phyloP scores from a whole-genome alignment of 2,888 invertebrate species.

The Callyntrura guangdongensis region DNA sequence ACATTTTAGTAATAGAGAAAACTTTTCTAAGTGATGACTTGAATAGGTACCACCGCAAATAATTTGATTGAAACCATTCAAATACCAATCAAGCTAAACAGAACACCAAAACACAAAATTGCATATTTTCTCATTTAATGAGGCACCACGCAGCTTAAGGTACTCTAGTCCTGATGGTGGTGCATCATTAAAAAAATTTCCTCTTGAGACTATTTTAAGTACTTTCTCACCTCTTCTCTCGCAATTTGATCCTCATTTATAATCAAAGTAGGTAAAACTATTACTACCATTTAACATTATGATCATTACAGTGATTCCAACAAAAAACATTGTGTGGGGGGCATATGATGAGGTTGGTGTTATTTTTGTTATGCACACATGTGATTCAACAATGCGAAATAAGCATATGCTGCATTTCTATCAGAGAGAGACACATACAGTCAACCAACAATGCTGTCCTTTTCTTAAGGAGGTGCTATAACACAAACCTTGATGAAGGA shows the following conservation, averaged over 20 bases:
- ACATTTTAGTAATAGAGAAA: too few species aligned
- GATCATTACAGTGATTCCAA: background rate
- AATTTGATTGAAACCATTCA: too few species aligned
- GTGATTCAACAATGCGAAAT: background rate
- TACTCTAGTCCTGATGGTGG: background rate
- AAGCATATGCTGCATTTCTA: background rate
- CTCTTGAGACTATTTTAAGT: background rate
- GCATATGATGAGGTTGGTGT: background rate
- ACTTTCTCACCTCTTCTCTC: slow-evolving; percentile 18
- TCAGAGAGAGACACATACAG: background rate
- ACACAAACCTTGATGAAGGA: background rate
- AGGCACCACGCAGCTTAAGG: background rate
- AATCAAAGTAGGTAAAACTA: too few species aligned
- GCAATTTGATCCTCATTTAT: too few species aligned
- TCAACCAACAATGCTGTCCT: background rate
- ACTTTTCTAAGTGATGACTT: too few species aligned
- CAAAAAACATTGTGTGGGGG: background rate
- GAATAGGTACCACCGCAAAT: too few species aligned
- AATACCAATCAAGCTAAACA: too few species aligned
- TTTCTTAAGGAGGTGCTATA: background rate
- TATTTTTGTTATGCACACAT: background rate
- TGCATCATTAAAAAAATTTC: too few species aligned
- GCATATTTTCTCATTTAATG: too few species aligned
- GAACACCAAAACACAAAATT: too few species aligned
- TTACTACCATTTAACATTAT: background rate